phyloP scores from a whole-genome alignment of 2,797 vertebrate species.

The Scolopax rusticola region DNA sequence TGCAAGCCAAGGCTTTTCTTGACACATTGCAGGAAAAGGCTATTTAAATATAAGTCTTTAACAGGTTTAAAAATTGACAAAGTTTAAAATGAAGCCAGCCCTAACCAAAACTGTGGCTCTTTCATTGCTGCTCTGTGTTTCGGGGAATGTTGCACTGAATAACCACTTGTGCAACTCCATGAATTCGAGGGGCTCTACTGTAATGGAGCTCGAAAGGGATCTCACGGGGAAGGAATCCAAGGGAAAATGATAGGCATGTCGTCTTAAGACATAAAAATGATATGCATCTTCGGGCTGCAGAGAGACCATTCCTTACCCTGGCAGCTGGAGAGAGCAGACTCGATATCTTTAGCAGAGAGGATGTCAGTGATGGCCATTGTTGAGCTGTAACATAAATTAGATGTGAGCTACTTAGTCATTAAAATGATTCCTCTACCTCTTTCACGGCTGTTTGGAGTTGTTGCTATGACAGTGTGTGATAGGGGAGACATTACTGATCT shows the following conservation, averaged over 20 bases:
- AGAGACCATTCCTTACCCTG: slow-evolving; percentile 54
- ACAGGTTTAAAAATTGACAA: not conserved
- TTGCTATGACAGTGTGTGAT: slow-evolving; percentile 4
- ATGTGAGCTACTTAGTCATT: slow-evolving; percentile 47
- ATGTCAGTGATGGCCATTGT: slow-evolving; percentile 57
- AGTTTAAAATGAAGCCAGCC: not conserved
- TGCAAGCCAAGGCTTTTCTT: not conserved
- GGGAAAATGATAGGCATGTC: slow-evolving; percentile 51
- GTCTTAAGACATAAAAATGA: slow-evolving; percentile 65
- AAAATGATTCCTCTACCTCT: slow-evolving; percentile 4
- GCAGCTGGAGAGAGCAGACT: slow-evolving; percentile 62
- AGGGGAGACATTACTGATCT: slow-evolving; percentile 28
- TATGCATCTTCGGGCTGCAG: slow-evolving; percentile 43
- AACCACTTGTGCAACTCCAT: not conserved
- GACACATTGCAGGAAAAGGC: not conserved
- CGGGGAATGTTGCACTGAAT: not conserved
- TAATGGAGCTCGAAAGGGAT: slow-evolving; percentile 36
- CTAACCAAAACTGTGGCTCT: not conserved
- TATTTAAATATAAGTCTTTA: not conserved
- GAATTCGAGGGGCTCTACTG: slow-evolving; percentile 5
- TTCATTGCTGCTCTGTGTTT: not conserved
- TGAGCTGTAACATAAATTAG: slow-evolving; percentile 59
- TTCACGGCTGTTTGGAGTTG: slow-evolving; percentile 17
- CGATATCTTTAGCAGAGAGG: slow-evolving; percentile 63
- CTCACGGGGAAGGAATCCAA: slow-evolving; percentile 52